Evolutionary conservation across 1,140 invertebrate species (phyloP), one percentile per base, ranked within the genome.

Genomic region (Diabrotica virgifera): DNA sequence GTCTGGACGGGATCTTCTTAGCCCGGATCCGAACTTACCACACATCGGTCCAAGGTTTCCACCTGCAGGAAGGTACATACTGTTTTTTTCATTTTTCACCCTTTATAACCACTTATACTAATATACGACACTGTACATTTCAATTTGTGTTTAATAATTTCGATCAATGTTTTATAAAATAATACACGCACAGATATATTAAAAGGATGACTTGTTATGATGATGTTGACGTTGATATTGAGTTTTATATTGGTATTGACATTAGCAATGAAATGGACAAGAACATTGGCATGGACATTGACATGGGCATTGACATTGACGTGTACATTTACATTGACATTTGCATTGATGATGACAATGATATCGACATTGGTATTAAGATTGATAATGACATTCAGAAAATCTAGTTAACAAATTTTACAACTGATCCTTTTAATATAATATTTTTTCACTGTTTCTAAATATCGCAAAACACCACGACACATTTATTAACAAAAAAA

Each of bases 41-140:
- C 92, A 94, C 83, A 90, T 91, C 81, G 92, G 92, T 69, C 92
- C 93, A 61, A 82, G 91, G 78, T 95, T 95, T 83, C 89, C 90
- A 82, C 85, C 90, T 58, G 35, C 71, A 70, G 75, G 74, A 67
- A 78, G 74, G 75, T 78, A 74, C 64, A 67, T 66, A 62, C 59
- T 68, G 40, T 46, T 46, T 46, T 46, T 46, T 46, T 46, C 40
- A 46, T 46, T 46, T 46, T 46, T 46, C n/a, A 46, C n/a, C 40
- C n/a, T 46, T 46, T 46, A 5, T 46, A 46, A 46, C 40, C 5
- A 46, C 40, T 46, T 46, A 46, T 24, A 46, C 40, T 46, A 46
- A 46, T n/a, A 46, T n/a, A 46, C 40, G 8, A 46, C 40, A 46
- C 40, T 46, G n/a, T n/a, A 46, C n/a, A 24, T 24, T 24, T 24